A percentile compares a stretch with the other conserved stretches of the same genome.
phyloP scores from a whole-genome alignment of 2,888 invertebrate species.

The Caenorhabditis parvicauda region DNA sequence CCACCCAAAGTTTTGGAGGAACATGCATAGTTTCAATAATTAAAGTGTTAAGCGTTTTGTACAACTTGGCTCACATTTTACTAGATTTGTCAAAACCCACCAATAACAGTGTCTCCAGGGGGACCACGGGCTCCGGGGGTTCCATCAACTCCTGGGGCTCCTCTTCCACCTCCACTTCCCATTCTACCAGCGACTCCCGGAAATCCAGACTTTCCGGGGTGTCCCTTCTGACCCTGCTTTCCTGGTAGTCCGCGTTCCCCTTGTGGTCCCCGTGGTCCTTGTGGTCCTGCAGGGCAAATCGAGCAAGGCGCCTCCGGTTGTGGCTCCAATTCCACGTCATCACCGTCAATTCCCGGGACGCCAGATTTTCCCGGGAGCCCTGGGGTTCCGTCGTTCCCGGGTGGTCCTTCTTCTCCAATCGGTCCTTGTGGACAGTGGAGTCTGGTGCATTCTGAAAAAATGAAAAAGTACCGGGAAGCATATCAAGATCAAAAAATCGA shows the following conservation, averaged over 20 bases:
- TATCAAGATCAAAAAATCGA: background rate
- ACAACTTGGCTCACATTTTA: background rate
- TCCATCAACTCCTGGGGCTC: conserved; percentile 34
- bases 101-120: conserved; percentile 39
- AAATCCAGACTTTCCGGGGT: conserved; percentile 32
- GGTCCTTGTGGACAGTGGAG: conserved; percentile 45
- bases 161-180: conserved; percentile 33
- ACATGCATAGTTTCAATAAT: too few species aligned
- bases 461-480: background rate
- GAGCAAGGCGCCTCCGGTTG: conserved; percentile 46
- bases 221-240: conserved; percentile 21
- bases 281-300: conserved; percentile 48
- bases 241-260: conserved; percentile 44
- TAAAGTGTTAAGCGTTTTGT: too few species aligned
- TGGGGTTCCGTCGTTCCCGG: conserved; percentile 49
- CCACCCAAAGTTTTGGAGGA: too few species aligned
- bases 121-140: conserved; percentile 34
- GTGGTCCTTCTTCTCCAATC: conserved; percentile 43
- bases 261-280: conserved; percentile 43
- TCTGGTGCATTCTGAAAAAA: conserved; percentile 42
- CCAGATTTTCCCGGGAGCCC: conserved; percentile 47
- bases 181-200: conserved; percentile 31
- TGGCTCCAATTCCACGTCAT: conserved; percentile 35
- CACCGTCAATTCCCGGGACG: conserved; percentile 34
- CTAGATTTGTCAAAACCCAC: conserved; percentile 2